Conservation (phyloP, 2,888 invertebrate species). For the Drosophila anomelani region DNA sequence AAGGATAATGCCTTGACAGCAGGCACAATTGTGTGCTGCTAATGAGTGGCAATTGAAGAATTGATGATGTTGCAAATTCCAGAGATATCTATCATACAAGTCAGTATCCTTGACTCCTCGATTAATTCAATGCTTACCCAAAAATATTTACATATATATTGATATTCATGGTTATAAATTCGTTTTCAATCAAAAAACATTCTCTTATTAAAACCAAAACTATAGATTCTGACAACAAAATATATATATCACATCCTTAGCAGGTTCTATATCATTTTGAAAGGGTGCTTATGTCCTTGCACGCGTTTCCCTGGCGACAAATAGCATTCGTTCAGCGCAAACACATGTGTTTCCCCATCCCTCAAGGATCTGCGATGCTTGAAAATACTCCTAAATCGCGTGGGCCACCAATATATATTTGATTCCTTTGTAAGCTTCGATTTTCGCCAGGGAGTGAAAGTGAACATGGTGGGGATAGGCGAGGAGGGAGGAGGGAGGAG, state of each 20-base stretch:
- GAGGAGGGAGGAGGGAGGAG: not conserved
- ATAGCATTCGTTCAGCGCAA: slow-evolving; percentile 12
- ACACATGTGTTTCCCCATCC: not conserved
- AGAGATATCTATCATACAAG: not conserved
- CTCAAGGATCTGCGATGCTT: slow-evolving; percentile 19
- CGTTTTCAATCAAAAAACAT: too few species aligned
- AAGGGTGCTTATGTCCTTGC: slow-evolving; percentile 7
- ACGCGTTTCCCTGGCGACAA: slow-evolving; percentile 8
- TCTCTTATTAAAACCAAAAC: not conserved
- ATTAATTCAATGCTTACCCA: not conserved
- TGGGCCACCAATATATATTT: slow-evolving; percentile 4
- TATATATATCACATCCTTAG: not conserved
- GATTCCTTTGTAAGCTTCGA: slow-evolving; percentile 22
- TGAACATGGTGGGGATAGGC: slow-evolving; percentile 3
- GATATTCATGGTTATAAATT: not conserved
- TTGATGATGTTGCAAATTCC: not conserved
- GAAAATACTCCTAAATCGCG: slow-evolving; percentile 24
- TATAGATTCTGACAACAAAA: not conserved
- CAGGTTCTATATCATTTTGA: not conserved
- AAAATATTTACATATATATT: not conserved
- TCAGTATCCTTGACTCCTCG: not conserved
- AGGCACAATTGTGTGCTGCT: not conserved
- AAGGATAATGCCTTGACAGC: not conserved
- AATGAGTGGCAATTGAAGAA: not conserved
- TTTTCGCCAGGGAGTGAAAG: slow-evolving; percentile 25